Percentiles rank a stretch among this genome's conserved stretches.
Conservation (phyloP, 2,888 invertebrate species). For the Acrobasis suavella region DNA sequence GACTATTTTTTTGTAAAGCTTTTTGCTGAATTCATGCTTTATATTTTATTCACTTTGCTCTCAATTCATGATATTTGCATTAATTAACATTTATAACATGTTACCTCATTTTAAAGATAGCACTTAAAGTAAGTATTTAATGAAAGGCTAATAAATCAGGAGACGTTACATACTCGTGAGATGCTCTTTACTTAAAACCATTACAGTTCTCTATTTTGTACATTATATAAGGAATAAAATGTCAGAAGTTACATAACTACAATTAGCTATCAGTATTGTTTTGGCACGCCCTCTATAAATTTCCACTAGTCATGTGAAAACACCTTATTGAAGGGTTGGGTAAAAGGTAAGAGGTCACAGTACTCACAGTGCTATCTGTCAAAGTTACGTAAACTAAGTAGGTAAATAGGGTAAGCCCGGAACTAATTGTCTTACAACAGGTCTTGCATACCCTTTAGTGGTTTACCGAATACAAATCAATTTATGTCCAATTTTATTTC, state of each 20-base stretch:
- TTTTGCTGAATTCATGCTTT: no score
- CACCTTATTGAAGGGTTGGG: conserved; percentile 37
- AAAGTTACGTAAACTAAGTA: conserved; percentile 28
- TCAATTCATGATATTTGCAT: neutral
- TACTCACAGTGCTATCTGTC: conserved; percentile 25
- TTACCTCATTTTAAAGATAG: neutral
- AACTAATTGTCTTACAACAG: conserved; percentile 25
- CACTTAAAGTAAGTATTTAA: no score
- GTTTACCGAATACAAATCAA: conserved; percentile 4
- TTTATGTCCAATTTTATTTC: neutral
- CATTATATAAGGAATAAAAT: conserved; percentile 34
- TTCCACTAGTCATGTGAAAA: conserved; percentile 38
- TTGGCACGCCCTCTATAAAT: conserved; percentile 40
- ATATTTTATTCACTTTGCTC: neutral
- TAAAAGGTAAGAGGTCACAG: conserved; percentile 29
- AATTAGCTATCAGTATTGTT: conserved; percentile 42
- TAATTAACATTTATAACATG: neutral
- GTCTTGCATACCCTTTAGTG: conserved; percentile 7
- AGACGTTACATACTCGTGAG: conserved; percentile 3
- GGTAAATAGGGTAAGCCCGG: conserved; percentile 21
- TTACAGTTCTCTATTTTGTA: conserved; percentile 21
- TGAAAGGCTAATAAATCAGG: neutral
- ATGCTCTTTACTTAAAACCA: conserved; percentile 10
- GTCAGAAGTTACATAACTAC: conserved; percentile 43
- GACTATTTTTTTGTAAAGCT: no score